Evolutionary conservation across 2,888 invertebrate genomes (phyloP).

Genomic region (Tetragnatha montana): DNA sequence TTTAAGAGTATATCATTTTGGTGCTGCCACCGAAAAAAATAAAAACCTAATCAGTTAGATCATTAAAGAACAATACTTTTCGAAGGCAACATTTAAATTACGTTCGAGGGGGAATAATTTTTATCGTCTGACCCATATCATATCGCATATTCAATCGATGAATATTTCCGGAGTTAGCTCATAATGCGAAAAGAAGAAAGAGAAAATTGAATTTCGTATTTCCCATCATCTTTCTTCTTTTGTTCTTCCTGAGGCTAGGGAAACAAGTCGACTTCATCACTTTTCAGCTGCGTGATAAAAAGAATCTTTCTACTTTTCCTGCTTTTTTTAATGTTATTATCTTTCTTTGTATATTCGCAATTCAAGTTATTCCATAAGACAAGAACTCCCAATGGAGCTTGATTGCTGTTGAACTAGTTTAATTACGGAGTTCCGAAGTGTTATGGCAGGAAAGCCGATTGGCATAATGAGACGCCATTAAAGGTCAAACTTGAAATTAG

Average conservation of each 20-base stretch:
- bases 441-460: not conserved
- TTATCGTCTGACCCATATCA: slow-evolving; percentile 5
- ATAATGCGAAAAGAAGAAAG: not conserved
- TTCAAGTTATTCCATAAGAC: not conserved
- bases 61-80: slow-evolving; percentile 4
- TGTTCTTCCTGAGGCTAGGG: not conserved
- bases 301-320: not conserved
- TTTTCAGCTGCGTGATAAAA: slow-evolving; percentile 1
- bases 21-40: not conserved
- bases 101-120: slow-evolving; percentile 5
- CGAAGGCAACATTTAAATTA: slow-evolving; percentile 20
- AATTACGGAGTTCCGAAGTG: not conserved
- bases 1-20: not conserved
- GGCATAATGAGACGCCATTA: not conserved
- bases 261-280: slow-evolving; percentile 14
- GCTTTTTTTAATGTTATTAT: not conserved
- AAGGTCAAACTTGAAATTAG: not conserved
- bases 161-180: not conserved
- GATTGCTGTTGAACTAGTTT: slow-evolving; percentile 9
- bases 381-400: not conserved
- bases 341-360: not conserved
- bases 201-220: slow-evolving; percentile 18
- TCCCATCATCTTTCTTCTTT: slow-evolving; percentile 11
- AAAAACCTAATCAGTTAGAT: slow-evolving; percentile 17
- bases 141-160: slow-evolving; percentile 19